Percentiles rank a stretch among this genome's conserved stretches.
These are phyloP conservation scores for Selenia dentaria DNA, from an alignment of 2,888 invertebrate species.

Conservation along the genomic window DNA sequence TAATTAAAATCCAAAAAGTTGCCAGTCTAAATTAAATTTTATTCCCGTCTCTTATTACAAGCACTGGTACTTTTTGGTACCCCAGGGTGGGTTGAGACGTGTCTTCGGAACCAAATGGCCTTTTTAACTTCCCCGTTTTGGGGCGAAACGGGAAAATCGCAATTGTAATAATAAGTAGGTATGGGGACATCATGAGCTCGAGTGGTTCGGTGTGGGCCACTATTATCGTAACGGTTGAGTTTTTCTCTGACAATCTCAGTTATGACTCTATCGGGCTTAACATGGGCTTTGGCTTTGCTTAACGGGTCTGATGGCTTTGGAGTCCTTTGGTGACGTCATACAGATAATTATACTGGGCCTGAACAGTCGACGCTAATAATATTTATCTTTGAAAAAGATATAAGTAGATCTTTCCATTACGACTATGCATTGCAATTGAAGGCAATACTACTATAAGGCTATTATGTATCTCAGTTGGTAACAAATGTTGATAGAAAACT, in stretches of 20 bases:
- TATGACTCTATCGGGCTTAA: slow-evolving; percentile 24
- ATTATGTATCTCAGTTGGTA: no score
- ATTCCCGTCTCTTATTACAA: slow-evolving; percentile 46
- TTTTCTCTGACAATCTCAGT: slow-evolving; percentile 32
- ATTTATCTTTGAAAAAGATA: no score
- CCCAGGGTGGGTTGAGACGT: slow-evolving; percentile 58
- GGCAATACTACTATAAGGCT: no score
- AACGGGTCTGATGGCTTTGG: neutral
- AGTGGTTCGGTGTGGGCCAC: slow-evolving; percentile 43
- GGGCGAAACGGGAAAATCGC: slow-evolving; percentile 67
- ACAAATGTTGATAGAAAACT: no score
- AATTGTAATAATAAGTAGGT: slow-evolving; percentile 74
- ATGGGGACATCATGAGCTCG: slow-evolving; percentile 66
- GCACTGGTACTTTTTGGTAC: slow-evolving; percentile 26
- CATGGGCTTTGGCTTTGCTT: slow-evolving; percentile 10
- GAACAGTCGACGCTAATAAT: no score
- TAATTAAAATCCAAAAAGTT: slow-evolving; percentile 84
- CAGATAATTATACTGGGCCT: neutral
- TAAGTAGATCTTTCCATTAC: no score
- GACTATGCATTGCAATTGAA: no score
- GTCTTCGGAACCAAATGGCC: slow-evolving; percentile 75
- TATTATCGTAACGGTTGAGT: slow-evolving; percentile 56
- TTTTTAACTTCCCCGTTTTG: slow-evolving; percentile 85
- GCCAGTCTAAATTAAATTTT: slow-evolving; percentile 78
- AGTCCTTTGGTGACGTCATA: slow-evolving; percentile 2